A percentile compares a stretch with the other conserved stretches of the same genome.
Conservation (phyloP, 1,140 invertebrate species). For the Tyrophagus putrescentiae region DNA sequence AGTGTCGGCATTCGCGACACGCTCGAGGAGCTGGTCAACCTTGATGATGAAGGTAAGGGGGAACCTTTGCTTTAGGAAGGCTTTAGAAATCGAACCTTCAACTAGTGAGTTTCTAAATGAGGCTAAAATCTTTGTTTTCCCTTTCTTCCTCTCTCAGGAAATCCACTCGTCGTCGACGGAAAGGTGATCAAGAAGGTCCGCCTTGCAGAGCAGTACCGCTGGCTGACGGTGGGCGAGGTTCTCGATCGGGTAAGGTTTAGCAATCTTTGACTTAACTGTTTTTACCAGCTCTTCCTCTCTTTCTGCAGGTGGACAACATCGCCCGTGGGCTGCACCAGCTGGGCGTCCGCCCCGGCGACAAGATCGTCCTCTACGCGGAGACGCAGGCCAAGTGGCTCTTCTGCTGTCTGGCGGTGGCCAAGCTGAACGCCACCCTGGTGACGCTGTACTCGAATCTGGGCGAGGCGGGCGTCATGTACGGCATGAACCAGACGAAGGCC, state of each 20-base stretch:
- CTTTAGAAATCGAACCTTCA: neutral
- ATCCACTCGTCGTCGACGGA: slow-evolving; percentile 9
- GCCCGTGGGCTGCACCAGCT: slow-evolving; percentile 32
- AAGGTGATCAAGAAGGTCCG: slow-evolving; percentile 16
- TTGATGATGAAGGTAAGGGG: slow-evolving; percentile 13
- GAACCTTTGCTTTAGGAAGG: neutral
- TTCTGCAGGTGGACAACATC: slow-evolving; percentile 54
- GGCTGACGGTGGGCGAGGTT: slow-evolving; percentile 69
- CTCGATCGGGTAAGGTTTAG: no score
- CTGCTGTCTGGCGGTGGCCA: slow-evolving; percentile 36
- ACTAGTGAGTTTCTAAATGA: neutral
- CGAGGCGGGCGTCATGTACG: slow-evolving; percentile 75
- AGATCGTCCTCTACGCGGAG: slow-evolving; percentile 37
- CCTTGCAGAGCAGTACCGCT: slow-evolving; percentile 54
- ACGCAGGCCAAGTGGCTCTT: slow-evolving; percentile 40
- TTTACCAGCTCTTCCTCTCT: no score
- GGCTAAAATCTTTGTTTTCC: neutral
- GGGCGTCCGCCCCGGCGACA: slow-evolving; percentile 31
- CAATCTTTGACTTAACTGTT: no score
- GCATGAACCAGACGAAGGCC: slow-evolving; percentile 89
- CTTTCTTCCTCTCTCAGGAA: neutral
- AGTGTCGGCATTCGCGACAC: neutral
- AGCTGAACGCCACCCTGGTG: slow-evolving; percentile 32
- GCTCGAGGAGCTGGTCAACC: slow-evolving; percentile 4
- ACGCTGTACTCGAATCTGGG: slow-evolving; percentile 18